A percentile compares a stretch with the other conserved stretches of the same genome.
Conservation (phyloP, 2,113 vertebrate genomes). For the Pedetes capensis region DNA sequence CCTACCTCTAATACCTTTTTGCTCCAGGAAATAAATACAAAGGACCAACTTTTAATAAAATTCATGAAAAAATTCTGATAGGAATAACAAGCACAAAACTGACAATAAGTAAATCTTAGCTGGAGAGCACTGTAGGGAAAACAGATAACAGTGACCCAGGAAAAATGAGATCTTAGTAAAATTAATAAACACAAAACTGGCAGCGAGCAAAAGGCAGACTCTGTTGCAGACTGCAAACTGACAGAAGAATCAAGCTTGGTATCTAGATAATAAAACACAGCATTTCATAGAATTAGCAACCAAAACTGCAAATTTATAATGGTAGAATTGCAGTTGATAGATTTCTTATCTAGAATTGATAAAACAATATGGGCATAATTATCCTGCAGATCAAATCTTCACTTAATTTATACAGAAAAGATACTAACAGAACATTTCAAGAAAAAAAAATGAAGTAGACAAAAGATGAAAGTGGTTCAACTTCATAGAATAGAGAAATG, state of each 20-base stretch:
- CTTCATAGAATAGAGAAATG: not conserved
- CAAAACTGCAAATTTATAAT: not conserved
- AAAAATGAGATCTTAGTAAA: not conserved
- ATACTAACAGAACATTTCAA: not conserved
- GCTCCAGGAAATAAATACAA: not conserved
- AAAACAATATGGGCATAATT: not conserved
- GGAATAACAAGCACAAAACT: not conserved
- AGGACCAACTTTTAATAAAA: not conserved
- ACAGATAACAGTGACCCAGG: not conserved
- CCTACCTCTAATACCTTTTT: not conserved
- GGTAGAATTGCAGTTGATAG: not conserved
- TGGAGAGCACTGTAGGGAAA: not conserved
- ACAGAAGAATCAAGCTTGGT: not conserved
- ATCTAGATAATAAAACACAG: not conserved
- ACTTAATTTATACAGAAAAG: slow-evolving; percentile 8
- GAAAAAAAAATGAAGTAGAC: not conserved
- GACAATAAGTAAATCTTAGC: not conserved
- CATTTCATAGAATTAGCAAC: not conserved
- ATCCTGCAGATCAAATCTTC: not conserved
- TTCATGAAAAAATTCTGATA: not conserved
- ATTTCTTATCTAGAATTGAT: not conserved
- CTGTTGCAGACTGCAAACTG: not conserved
- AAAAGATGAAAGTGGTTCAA: not conserved
- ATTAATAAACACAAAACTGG: not conserved
- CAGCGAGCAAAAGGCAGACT: not conserved